These are phyloP conservation scores for Maconellicoccus hirsutus DNA, from an alignment of 1,140 invertebrate genomes.

Conservation along the genomic window DNA sequence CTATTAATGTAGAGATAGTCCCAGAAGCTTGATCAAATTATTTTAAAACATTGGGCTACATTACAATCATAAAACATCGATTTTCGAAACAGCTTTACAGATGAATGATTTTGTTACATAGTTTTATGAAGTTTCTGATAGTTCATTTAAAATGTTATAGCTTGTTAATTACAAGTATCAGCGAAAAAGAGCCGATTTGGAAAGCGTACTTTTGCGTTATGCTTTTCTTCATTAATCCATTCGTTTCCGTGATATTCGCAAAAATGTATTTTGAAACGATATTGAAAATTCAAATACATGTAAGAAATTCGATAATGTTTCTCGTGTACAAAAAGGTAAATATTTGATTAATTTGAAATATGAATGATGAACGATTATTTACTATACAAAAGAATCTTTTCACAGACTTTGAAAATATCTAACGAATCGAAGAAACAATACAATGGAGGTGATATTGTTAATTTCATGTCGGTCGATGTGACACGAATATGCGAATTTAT, in stretches of 20 bases:
- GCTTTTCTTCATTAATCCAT: neutral
- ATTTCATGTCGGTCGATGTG: constrained; percentile 82
- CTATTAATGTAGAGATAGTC: no score
- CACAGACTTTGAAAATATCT: constrained; percentile 54
- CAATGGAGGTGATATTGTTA: constrained; percentile 84
- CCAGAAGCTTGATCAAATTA: no score
- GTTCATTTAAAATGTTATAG: neutral
- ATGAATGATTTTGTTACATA: no score
- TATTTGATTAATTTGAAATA: neutral
- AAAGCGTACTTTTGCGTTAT: neutral
- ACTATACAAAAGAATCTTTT: no score
- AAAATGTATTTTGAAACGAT: neutral
- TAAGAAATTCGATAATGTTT: neutral
- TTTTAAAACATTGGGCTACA: no score
- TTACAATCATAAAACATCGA: no score
- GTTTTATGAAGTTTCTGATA: no score
- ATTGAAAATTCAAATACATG: neutral
- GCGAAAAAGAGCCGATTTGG: neutral
- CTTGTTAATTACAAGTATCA: neutral
- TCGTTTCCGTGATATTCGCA: neutral
- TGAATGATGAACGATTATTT: no score
- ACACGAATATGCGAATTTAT: constrained; percentile 76
- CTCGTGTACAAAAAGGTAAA: neutral
- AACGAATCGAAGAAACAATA: constrained; percentile 66
- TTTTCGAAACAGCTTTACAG: no score